Percentiles rank a stretch among this genome's conserved stretches.
phyloP scores from a whole-genome alignment of 2,888 invertebrate species.

The Apoda limacodes region DNA sequence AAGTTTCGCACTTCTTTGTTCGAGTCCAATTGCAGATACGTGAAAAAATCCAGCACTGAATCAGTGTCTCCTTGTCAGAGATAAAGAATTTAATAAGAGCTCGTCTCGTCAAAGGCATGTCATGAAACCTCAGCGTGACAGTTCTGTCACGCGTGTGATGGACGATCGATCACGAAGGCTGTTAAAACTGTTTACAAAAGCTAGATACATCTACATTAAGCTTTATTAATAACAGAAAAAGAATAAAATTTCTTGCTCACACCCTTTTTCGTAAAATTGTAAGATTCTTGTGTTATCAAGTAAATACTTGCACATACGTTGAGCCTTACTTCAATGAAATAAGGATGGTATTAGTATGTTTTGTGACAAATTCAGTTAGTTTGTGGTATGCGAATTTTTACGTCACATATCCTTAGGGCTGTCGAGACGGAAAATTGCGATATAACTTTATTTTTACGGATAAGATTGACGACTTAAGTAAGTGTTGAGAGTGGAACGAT shows the following conservation, averaged over 20 bases:
- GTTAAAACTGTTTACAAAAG: no score
- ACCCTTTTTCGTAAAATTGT: no score
- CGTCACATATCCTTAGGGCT: conserved; percentile 48
- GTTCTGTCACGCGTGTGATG: conserved; percentile 50
- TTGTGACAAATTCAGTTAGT: conserved; percentile 6
- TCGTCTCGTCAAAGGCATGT: conserved; percentile 43
- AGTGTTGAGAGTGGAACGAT: no score
- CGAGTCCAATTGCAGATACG: no score
- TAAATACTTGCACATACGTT: conserved; percentile 14
- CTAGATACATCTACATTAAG: no score
- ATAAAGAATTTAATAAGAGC: conserved; percentile 43
- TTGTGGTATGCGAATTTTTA: conserved; percentile 32
- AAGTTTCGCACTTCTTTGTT: no score
- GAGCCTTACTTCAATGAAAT: conserved; percentile 6
- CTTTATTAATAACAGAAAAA: no score
- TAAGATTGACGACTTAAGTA: conserved; percentile 58
- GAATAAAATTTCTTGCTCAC: no score
- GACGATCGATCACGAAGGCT: conserved; percentile 58
- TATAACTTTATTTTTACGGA: conserved; percentile 61
- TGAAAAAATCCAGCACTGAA: no score
- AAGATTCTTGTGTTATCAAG: no score
- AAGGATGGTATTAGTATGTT: conserved; percentile 21
- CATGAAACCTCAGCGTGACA: conserved; percentile 50
- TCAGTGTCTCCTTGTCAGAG: no score
- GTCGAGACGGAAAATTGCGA: conserved; percentile 59